These are phyloP conservation scores for Acanthurus lineatus DNA, from an alignment of 2,797 vertebrate genomes.

Conservation along the genomic window DNA sequence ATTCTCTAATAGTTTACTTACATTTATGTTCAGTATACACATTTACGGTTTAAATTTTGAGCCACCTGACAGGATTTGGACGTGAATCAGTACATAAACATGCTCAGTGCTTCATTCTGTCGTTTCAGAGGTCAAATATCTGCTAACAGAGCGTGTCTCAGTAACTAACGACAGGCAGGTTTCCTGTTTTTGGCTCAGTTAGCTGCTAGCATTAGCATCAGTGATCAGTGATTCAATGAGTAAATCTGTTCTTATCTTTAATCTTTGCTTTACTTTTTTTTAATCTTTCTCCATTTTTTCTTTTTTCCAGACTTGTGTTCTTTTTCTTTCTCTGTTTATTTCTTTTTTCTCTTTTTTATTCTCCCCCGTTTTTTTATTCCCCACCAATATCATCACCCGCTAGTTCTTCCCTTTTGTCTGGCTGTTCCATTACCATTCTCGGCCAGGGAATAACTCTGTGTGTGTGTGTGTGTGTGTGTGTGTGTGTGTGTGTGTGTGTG, in stretches of 20 bases:
- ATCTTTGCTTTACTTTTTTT: constrained; percentile 19
- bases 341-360: neutral
- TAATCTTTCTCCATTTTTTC: neutral
- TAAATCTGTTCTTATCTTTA: constrained; percentile 37
- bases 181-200: neutral
- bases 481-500: constrained; percentile 33
- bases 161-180: neutral
- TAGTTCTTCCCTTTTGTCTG: constrained; percentile 6
- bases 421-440: constrained; percentile 39
- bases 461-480: constrained; percentile 26
- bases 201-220: constrained; percentile 8
- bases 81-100: neutral
- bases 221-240: constrained; percentile 43
- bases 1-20: too few relatives aligned
- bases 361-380: neutral
- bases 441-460: constrained; percentile 15
- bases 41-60: too few relatives aligned
- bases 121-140: too few relatives aligned
- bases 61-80: neutral
- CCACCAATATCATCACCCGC: neutral
- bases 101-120: neutral
- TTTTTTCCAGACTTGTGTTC: neutral
- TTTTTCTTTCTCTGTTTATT: neutral
- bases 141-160: too few relatives aligned
- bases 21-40: too few relatives aligned